Conservation (phyloP, 2,113 vertebrate genomes). For the Eublepharis macularius region DNA sequence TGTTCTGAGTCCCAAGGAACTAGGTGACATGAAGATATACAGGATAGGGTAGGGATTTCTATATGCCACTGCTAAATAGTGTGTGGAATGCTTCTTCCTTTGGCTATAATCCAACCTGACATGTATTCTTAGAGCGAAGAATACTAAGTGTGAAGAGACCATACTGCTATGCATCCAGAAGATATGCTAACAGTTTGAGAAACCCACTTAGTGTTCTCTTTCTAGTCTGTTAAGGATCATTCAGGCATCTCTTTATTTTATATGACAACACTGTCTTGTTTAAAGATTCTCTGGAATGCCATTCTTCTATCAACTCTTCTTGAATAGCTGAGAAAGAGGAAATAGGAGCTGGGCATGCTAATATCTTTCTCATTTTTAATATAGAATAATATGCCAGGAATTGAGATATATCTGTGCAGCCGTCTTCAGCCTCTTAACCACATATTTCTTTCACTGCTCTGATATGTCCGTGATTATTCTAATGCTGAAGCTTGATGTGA, state of each 20-base stretch:
- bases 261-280: constrained; percentile 7
- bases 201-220: background rate
- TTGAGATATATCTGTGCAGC: background rate
- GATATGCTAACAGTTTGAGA: constrained; percentile 14
- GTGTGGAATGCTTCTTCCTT: background rate
- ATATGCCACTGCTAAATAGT: background rate
- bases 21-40: background rate
- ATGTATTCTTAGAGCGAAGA: background rate
- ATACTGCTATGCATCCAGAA: accelerated
- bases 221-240: constrained; percentile 37
- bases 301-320: background rate
- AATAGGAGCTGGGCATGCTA: accelerated
- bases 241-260: constrained; percentile 19
- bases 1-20: background rate
- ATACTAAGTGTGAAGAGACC: background rate
- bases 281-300: constrained; percentile 12
- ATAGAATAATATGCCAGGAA: background rate
- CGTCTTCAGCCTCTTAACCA: constrained; percentile 39
- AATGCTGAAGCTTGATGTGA: constrained; percentile 36
- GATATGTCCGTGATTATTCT: constrained; percentile 40
- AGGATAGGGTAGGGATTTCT: background rate
- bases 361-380: background rate
- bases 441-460: constrained; percentile 46
- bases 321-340: background rate
- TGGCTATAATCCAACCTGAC: background rate